Conservation (phyloP, 2,797 vertebrate genomes). For the Bovichtus diacanthus region DNA sequence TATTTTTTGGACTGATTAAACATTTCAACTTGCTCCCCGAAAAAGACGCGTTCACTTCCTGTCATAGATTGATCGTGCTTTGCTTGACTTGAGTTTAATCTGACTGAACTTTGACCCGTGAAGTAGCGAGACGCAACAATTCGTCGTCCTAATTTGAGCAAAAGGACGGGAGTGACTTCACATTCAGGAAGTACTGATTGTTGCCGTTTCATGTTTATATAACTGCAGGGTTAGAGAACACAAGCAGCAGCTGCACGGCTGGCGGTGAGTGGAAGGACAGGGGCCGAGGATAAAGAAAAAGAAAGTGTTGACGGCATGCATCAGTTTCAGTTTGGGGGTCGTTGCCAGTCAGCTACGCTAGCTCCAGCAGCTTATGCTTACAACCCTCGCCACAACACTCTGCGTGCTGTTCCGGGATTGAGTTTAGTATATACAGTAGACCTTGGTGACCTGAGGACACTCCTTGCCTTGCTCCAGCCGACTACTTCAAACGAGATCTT, state of each 20-base stretch:
- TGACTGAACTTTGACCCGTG: conserved; percentile 20
- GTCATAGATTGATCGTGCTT: background rate
- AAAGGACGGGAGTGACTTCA: background rate
- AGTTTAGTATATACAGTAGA: background rate
- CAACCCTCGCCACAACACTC: background rate
- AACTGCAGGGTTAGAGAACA: background rate
- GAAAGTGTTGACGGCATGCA: conserved; percentile 27
- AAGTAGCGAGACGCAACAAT: background rate
- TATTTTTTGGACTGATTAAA: background rate
- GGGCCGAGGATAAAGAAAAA: conserved; percentile 1
- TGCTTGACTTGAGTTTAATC: background rate
- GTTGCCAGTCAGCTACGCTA: background rate
- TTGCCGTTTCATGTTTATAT: background rate
- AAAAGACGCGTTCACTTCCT: background rate
- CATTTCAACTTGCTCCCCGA: background rate
- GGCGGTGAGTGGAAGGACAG: background rate
- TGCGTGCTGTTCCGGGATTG: background rate
- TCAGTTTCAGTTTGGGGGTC: background rate
- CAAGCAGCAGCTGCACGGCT: conserved; percentile 13
- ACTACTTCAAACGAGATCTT: background rate
- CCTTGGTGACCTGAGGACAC: background rate
- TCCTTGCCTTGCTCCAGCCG: background rate
- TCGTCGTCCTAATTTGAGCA: background rate
- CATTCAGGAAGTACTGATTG: background rate
- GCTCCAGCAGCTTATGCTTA: no score